Evolutionary conservation across 1,140 invertebrate genomes (phyloP).

Genomic region (Bombus vancouverensis): DNA sequence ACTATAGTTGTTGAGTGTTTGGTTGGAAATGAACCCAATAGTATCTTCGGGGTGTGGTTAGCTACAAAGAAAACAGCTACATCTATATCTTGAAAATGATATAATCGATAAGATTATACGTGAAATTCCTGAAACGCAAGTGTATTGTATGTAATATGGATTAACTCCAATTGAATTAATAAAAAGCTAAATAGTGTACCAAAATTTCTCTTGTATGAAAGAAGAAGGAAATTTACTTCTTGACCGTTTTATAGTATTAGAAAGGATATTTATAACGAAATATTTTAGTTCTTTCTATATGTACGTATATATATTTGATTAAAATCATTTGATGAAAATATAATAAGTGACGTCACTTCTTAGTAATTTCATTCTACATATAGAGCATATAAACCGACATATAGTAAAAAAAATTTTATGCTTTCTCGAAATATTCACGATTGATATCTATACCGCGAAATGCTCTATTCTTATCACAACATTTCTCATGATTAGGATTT

Average conservation of each 20-base stretch:
- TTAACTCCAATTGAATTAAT: no score
- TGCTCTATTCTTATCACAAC: conserved; percentile 41
- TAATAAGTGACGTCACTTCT: background rate
- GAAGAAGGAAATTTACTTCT: no score
- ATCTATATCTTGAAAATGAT: background rate
- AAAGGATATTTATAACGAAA: no score
- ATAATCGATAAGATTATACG: conserved; percentile 16
- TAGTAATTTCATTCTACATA: background rate
- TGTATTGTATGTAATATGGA: no score
- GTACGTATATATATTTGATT: no score
- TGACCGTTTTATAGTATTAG: no score
- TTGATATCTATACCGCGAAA: conserved; percentile 24
- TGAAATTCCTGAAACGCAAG: background rate
- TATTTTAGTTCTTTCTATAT: no score
- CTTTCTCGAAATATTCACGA: conserved; percentile 37
- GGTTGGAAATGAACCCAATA: background rate
- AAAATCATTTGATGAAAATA: background rate
- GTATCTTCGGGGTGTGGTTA: background rate
- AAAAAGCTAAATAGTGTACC: no score
- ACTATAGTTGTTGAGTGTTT: background rate
- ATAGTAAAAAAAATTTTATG: conserved; percentile 24
- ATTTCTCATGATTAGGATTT: conserved; percentile 42
- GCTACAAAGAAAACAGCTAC: background rate
- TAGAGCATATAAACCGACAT: background rate
- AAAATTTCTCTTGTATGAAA: no score